A percentile compares a stretch with the other conserved stretches of the same genome.
Evolutionary conservation across 2,113 vertebrate genomes (phyloP).

Genomic region (Rostratula benghalensis): DNA sequence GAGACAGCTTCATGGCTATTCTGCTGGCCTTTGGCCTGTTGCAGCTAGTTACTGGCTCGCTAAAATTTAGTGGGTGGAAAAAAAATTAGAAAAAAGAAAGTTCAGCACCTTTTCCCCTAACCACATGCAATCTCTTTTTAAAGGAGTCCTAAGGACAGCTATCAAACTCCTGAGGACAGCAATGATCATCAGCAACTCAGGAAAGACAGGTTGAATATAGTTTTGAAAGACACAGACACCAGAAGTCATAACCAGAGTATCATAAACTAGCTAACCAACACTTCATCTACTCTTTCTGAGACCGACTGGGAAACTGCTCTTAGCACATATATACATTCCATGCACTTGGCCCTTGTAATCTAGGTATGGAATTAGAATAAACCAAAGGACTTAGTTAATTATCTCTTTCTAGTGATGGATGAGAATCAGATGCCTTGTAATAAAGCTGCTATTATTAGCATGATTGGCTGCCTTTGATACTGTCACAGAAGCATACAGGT

Average conservation of each 20-base stretch:
- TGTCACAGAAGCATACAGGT: conserved; percentile 12
- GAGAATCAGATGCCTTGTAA: conserved; percentile 1
- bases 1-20: not conserved
- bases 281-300: not conserved
- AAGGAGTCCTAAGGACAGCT: not conserved
- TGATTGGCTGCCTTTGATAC: conserved; percentile 27
- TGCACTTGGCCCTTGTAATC: not conserved
- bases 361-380: not conserved
- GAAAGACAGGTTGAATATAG: not conserved
- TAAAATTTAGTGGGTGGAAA: not conserved
- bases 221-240: not conserved
- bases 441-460: conserved; percentile 34
- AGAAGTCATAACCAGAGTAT: not conserved
- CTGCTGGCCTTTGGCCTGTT: not conserved
- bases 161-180: not conserved
- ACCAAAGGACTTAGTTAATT: not conserved
- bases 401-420: conserved; percentile 19
- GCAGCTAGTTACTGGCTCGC: not conserved
- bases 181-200: not conserved
- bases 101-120: not conserved
- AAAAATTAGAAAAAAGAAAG: not conserved
- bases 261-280: not conserved
- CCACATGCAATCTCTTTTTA: not conserved
- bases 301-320: not conserved
- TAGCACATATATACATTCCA: not conserved